Conservation (phyloP, 2,113 vertebrate genomes). For the Cairina moschata region DNA sequence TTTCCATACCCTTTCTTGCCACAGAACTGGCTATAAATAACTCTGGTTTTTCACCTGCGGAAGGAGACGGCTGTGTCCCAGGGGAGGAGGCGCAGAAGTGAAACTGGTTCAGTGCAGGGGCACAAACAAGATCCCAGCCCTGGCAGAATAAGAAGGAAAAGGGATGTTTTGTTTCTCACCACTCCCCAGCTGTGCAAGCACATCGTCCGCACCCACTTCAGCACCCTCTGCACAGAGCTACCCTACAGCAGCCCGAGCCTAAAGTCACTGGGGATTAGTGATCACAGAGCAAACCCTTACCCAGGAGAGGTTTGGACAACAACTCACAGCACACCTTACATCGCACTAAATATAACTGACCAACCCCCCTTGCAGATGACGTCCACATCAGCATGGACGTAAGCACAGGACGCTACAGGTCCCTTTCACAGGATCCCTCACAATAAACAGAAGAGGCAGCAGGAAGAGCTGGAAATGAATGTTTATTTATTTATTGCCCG, state of each 20-base stretch:
- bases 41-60: not conserved
- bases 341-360: not conserved
- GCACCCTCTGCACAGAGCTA: not conserved
- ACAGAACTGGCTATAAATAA: not conserved
- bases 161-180: not conserved
- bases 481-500: not conserved
- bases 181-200: not conserved
- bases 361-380: not conserved
- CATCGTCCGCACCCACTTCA: not conserved
- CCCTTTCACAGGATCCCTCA: not conserved
- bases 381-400: not conserved
- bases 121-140: not conserved
- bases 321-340: not conserved
- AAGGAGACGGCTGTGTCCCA: accelerated
- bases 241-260: not conserved
- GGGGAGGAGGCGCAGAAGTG: not conserved
- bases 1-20: not conserved
- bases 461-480: not conserved
- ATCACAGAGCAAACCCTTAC: not conserved
- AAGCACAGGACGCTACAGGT: not conserved
- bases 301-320: accelerated
- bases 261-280: accelerated
- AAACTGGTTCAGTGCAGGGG: not conserved
- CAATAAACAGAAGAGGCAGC: not conserved
- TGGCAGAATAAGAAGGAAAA: not conserved